Evolutionary conservation across 2,797 vertebrate genomes (phyloP).

Genomic region (Mus spretus): DNA sequence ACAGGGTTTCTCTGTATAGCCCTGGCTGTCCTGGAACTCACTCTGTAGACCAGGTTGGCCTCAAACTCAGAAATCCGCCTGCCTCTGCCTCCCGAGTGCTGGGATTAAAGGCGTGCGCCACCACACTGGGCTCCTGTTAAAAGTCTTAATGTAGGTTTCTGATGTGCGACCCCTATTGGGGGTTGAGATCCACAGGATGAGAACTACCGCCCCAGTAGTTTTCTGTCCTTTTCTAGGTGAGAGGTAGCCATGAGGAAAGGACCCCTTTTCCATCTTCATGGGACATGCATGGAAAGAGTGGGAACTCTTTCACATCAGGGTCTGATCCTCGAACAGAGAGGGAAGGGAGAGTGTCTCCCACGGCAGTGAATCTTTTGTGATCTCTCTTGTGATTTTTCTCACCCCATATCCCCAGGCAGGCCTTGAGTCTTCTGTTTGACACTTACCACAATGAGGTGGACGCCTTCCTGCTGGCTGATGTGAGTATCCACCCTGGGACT

Average conservation of each 20-base stretch:
- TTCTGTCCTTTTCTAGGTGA: background rate
- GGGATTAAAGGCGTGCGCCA: too few relatives aligned
- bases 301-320: background rate
- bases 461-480: constrained; percentile 94
- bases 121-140: too few relatives aligned
- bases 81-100: too few relatives aligned
- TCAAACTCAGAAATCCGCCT: too few relatives aligned
- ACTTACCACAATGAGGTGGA: constrained; percentile 97
- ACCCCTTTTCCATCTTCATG: background rate
- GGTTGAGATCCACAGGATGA: background rate
- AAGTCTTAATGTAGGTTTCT: background rate
- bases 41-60: too few relatives aligned
- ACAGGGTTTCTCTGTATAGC: too few relatives aligned
- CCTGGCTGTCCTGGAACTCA: too few relatives aligned
- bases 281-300: background rate
- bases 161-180: background rate
- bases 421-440: constrained; percentile 95
- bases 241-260: background rate
- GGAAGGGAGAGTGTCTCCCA: background rate
- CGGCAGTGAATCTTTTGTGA: constrained; percentile 18
- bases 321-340: background rate
- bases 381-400: constrained; percentile 14
- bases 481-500: constrained; percentile 82
- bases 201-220: background rate
- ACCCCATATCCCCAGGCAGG: constrained; percentile 91